Base-by-base conservation (phyloP, 2,797 vertebrate genomes). In the Macropodus opercularis region DNA sequence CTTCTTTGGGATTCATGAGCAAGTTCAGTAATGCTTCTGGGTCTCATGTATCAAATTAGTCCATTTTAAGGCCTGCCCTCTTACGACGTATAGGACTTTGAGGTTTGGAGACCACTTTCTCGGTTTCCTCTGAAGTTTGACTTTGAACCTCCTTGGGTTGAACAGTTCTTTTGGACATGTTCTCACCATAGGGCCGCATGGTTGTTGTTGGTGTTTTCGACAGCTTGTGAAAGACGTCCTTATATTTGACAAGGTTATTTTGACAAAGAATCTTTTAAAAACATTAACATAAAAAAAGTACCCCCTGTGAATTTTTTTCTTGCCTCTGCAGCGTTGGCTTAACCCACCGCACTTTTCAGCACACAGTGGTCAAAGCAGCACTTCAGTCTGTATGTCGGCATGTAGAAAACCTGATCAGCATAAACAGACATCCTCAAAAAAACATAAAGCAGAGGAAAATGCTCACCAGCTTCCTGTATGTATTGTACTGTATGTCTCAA, bases 371-470 rank as follows among this genome's bases (percentile, higher is more conserved):
- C 59, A 44, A 50, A 55, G 47, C 21, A 21, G 31, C n/a, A 15
- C 15, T 38, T 32, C 17, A 31, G 32, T 19, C 43, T 35, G 27
- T 23, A 15, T 40, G 11, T 29, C 24, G 7, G 19, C 58, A 53
- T 6, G 29, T 31, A 3, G 40, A 53, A 10, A 10, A 48, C 21
- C 2, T 41, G 27, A 79, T 85, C 75, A 63, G 44, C 75, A 84
- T 77, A 58, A 64, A 66, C 72, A 75, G 2, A 67, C 32, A 23
- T 39, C 17, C 14, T 57, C 17, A n/a, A 44, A 39, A 54, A 47
- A 15, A 61, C 39, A 41, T 34, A 24, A 46, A 42, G 15, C 23
- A 18, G 31, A 48, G 35, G 6, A 66, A 75, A 66, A 54, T 67
- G 64, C 59, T 53, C 64, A 42, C 56, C 32, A 13, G 17, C 51